These are phyloP conservation scores for Corapipo altera DNA, from an alignment of 2,113 vertebrate genomes.

Conservation along the genomic window DNA sequence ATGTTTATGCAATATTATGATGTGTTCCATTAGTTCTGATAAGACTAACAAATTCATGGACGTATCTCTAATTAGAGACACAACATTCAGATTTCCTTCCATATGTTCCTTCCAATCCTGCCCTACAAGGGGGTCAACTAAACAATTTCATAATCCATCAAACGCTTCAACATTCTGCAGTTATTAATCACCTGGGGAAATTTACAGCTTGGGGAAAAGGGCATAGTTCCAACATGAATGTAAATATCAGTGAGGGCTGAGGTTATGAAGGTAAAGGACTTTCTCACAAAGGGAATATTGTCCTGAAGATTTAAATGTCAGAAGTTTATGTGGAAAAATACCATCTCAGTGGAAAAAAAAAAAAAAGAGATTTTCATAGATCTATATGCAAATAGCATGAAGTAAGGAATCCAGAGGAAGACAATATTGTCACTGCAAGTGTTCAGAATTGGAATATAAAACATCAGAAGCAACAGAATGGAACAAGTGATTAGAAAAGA, in stretches of 20 bases:
- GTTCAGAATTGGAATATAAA: background rate
- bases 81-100: background rate
- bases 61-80: background rate
- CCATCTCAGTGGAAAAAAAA: background rate
- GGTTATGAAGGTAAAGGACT: background rate
- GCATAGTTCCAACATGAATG: background rate
- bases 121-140: background rate
- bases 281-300: background rate
- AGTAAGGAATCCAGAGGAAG: background rate
- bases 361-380: background rate
- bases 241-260: conserved; percentile 31
- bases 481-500: background rate
- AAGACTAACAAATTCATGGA: background rate
- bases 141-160: background rate
- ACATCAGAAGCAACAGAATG: background rate
- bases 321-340: background rate
- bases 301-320: conserved; percentile 9
- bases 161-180: background rate
- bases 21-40: background rate
- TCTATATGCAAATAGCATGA: background rate
- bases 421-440: background rate
- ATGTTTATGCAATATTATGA: background rate
- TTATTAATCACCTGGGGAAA: background rate
- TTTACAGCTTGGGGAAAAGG: background rate
- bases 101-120: background rate